These are phyloP conservation scores for Nomada ferruginata DNA, from an alignment of 2,888 invertebrate species.

Conservation along the genomic window DNA sequence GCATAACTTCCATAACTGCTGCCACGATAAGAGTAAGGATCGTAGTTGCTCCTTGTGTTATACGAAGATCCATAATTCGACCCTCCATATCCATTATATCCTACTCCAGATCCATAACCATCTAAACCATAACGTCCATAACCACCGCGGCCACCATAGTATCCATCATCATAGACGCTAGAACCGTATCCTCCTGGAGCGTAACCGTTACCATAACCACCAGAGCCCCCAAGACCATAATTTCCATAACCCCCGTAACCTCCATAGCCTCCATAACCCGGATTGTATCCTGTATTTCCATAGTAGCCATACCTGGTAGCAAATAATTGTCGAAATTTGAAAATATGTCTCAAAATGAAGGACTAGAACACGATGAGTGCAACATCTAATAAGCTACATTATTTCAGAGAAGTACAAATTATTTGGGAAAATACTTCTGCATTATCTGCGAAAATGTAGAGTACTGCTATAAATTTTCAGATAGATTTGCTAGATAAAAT, in stretches of 20 bases:
- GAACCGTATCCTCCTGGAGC: slow-evolving; percentile 49
- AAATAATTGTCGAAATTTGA: slow-evolving; percentile 21
- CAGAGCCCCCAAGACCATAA: slow-evolving; percentile 32
- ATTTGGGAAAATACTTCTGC: too few species aligned
- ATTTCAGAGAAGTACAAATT: neutral
- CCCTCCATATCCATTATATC: slow-evolving; percentile 86
- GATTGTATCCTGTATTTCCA: slow-evolving; percentile 42
- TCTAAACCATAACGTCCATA: slow-evolving; percentile 64
- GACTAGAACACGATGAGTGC: neutral
- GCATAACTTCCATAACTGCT: slow-evolving; percentile 55
- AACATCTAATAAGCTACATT: neutral
- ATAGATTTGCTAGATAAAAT: too few species aligned
- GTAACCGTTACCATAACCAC: slow-evolving; percentile 52
- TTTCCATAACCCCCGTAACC: slow-evolving; percentile 60
- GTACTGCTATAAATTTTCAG: too few species aligned
- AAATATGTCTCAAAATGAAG: too few species aligned
- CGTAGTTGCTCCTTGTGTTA: slow-evolving; percentile 51
- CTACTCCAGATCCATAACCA: slow-evolving; percentile 59
- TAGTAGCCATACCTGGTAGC: slow-evolving; percentile 69
- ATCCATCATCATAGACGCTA: slow-evolving; percentile 62
- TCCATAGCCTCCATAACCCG: slow-evolving; percentile 55
- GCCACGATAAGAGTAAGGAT: slow-evolving; percentile 55
- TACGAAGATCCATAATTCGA: slow-evolving; percentile 65
- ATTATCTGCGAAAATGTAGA: too few species aligned
- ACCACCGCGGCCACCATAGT: slow-evolving; percentile 54